phyloP scores from a whole-genome alignment of 2,888 invertebrate genomes.

The Eucera pruinosa region DNA sequence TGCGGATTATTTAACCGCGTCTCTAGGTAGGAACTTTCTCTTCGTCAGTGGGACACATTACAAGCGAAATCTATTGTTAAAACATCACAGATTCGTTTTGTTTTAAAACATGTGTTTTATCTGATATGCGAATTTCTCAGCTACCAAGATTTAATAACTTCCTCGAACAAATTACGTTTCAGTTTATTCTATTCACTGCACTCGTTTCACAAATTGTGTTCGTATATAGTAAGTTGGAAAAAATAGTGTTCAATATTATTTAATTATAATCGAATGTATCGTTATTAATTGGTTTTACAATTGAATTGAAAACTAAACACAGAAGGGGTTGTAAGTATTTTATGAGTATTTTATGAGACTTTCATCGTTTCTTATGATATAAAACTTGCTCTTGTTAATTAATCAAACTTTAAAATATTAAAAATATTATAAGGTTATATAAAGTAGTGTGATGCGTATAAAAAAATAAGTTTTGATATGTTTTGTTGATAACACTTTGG shows the following conservation, averaged over 20 bases:
- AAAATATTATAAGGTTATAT: too few relatives aligned
- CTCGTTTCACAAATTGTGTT: background rate
- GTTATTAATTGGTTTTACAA: background rate
- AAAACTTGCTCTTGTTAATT: too few relatives aligned
- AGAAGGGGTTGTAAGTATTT: too few relatives aligned
- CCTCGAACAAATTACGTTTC: background rate
- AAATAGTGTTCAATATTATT: background rate
- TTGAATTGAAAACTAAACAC: background rate
- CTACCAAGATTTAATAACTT: background rate
- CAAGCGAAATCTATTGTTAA: slow-evolving; percentile 24
- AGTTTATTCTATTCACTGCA: background rate
- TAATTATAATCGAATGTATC: background rate
- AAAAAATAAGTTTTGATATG: too few relatives aligned
- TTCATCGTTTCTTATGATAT: too few relatives aligned
- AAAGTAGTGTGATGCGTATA: too few relatives aligned
- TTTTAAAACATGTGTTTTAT: background rate
- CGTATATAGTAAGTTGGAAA: background rate
- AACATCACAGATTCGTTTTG: background rate
- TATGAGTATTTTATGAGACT: too few relatives aligned
- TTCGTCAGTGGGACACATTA: slow-evolving; percentile 30
- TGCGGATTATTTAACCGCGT: slow-evolving; percentile 55
- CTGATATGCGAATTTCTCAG: background rate
- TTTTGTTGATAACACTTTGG: too few relatives aligned
- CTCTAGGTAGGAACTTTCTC: slow-evolving; percentile 47
- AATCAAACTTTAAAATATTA: too few relatives aligned